Conservation (phyloP, 1,140 invertebrate genomes). For the Nomia melanderi region DNA sequence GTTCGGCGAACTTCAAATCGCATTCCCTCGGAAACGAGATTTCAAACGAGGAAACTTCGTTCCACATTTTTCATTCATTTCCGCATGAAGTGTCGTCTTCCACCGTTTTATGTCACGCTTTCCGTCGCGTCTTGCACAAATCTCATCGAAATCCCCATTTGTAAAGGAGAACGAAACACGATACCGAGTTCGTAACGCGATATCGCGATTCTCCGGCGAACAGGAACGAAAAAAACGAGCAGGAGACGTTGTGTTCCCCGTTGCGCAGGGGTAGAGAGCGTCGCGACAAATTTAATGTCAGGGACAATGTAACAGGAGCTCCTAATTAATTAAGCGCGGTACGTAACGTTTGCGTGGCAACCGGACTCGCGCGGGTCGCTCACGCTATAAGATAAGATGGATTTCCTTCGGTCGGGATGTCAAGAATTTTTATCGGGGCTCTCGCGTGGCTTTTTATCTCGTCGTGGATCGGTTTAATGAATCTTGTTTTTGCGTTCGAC, state of each 20-base stretch:
- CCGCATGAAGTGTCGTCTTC: too few species aligned
- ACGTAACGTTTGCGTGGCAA: conserved; percentile 46
- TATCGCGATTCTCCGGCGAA: not conserved
- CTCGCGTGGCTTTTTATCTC: conserved; percentile 2
- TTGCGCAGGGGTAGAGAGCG: not conserved
- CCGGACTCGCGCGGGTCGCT: not conserved
- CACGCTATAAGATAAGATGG: conserved; percentile 24
- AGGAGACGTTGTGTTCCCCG: not conserved
- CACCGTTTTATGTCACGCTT: too few species aligned
- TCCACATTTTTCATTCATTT: too few species aligned
- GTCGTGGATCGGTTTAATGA: not conserved
- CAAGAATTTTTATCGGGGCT: conserved; percentile 1
- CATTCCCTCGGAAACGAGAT: too few species aligned
- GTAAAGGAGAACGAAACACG: not conserved
- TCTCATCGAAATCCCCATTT: not conserved
- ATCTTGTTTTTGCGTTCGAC: not conserved
- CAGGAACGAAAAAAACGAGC: not conserved
- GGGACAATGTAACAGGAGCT: conserved; percentile 34
- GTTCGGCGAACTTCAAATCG: too few species aligned
- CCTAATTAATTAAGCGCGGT: conserved; percentile 49
- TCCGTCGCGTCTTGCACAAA: too few species aligned
- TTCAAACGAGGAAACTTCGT: too few species aligned
- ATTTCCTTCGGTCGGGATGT: conserved; percentile 26
- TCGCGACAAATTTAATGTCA: conserved; percentile 54
- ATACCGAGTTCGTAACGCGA: not conserved